A percentile compares a stretch with the other conserved stretches of the same genome.
Evolutionary conservation across 2,888 invertebrate species (phyloP).

Genomic region (Biston betularia): DNA sequence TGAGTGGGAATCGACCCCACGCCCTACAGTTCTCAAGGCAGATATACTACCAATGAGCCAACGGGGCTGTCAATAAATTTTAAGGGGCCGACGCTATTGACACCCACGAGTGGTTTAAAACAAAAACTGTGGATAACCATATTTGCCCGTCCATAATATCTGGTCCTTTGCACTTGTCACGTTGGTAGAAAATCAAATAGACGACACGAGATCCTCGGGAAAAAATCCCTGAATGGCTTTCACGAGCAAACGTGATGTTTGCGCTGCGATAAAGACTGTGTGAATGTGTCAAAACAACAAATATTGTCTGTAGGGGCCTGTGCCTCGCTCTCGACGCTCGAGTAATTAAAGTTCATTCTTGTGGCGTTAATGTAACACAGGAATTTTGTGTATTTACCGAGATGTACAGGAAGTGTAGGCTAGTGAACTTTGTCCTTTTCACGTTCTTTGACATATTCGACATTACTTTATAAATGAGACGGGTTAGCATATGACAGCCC

Average conservation of each 20-base stretch:
- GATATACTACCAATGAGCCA: too few relatives aligned
- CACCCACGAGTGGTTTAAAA: constrained; percentile 66
- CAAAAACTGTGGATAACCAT: constrained; percentile 73
- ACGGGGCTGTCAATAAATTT: too few relatives aligned
- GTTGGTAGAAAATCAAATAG: constrained; percentile 82
- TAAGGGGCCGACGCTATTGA: constrained; percentile 51
- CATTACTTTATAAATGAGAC: constrained; percentile 20
- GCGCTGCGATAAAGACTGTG: constrained; percentile 81
- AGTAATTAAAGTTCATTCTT: constrained; percentile 66
- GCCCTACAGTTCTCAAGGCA: too few relatives aligned
- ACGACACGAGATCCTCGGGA: constrained; percentile 66
- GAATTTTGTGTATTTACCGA: constrained; percentile 42
- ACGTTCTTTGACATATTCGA: constrained; percentile 16
- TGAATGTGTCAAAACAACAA: constrained; percentile 86
- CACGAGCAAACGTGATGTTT: constrained; percentile 82
- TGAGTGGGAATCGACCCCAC: too few relatives aligned
- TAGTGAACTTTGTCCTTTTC: constrained; percentile 35
- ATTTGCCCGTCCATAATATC: constrained; percentile 74
- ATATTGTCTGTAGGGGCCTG: constrained; percentile 77
- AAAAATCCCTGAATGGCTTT: constrained; percentile 80
- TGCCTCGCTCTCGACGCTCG: constrained; percentile 53
- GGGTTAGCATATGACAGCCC: too few relatives aligned
- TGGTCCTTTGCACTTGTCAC: constrained; percentile 83
- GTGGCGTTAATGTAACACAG: constrained; percentile 40
- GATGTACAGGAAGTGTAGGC: constrained; percentile 38